Evolutionary conservation across 2,113 vertebrate genomes (phyloP).

Genomic region (Opisthocomus hoazin): DNA sequence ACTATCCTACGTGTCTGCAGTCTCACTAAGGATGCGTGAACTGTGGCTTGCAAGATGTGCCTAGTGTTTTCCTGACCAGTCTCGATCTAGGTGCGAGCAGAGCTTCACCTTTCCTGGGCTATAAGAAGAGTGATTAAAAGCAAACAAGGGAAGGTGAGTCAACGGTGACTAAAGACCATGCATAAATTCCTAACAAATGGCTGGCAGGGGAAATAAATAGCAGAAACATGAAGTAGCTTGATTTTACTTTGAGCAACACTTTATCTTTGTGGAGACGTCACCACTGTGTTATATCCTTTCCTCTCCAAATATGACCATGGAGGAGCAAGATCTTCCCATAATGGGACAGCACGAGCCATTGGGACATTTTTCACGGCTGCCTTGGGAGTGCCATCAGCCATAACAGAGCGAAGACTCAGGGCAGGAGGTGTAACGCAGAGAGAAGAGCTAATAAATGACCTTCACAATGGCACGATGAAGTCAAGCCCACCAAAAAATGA

Average conservation of each 20-base stretch:
- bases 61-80: neutral
- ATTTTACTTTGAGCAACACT: neutral
- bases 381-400: neutral
- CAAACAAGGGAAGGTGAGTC: constrained; percentile 28
- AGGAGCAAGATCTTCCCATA: neutral
- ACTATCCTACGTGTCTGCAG: neutral
- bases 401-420: neutral
- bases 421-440: neutral
- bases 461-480: neutral
- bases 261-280: constrained; percentile 9
- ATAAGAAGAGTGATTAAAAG: neutral
- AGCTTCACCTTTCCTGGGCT: neutral
- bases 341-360: neutral
- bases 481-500: neutral
- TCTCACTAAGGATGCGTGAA: neutral
- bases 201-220: neutral
- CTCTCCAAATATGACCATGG: neutral
- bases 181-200: constrained; percentile 49
- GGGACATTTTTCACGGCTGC: neutral
- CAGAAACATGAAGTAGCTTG: constrained; percentile 8
- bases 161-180: neutral
- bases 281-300: neutral
- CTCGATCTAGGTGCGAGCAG: neutral
- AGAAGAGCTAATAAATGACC: neutral
- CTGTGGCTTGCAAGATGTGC: neutral